Percentiles rank a stretch among this genome's conserved stretches.
These are phyloP conservation scores for Ceramica pisi DNA, from an alignment of 2,888 invertebrate genomes.

Conservation along the genomic window DNA sequence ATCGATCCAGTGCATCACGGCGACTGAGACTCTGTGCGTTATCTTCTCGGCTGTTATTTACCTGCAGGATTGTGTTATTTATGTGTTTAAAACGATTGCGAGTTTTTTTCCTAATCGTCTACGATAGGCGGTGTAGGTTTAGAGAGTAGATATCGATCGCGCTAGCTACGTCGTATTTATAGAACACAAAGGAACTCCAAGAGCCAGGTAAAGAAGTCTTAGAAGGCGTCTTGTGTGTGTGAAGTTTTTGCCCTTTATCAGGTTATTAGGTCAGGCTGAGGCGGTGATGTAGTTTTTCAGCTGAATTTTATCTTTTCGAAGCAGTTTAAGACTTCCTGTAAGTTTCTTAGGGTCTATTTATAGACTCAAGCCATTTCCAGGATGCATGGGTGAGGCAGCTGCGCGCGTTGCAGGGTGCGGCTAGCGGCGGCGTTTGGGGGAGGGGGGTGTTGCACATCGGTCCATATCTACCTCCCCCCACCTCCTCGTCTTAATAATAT, in stretches of 20 bases:
- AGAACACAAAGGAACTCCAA: slow-evolving; percentile 12
- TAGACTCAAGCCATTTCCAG: not conserved
- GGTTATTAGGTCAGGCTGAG: no score
- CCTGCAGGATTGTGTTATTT: no score
- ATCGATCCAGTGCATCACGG: slow-evolving; percentile 5
- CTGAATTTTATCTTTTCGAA: not conserved
- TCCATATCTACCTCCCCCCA: slow-evolving; percentile 14
- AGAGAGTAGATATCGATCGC: slow-evolving; percentile 21
- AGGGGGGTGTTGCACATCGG: not conserved
- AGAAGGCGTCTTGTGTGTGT: not conserved
- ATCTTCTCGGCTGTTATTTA: not conserved
- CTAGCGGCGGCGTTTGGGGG: not conserved
- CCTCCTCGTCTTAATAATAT: not conserved
- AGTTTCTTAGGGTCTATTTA: slow-evolving; percentile 1
- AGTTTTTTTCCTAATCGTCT: not conserved
- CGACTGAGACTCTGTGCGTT: not conserved
- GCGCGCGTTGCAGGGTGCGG: slow-evolving; percentile 10
- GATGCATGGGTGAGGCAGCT: not conserved
- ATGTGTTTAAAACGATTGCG: not conserved
- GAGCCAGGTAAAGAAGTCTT: slow-evolving; percentile 4
- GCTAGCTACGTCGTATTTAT: not conserved
- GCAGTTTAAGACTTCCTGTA: not conserved
- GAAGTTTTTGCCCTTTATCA: no score
- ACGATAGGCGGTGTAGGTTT: not conserved
- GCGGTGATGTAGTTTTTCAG: not conserved